These are phyloP conservation scores for Teinopalpus imperialis DNA, from an alignment of 2,888 invertebrate genomes.

Conservation along the genomic window DNA sequence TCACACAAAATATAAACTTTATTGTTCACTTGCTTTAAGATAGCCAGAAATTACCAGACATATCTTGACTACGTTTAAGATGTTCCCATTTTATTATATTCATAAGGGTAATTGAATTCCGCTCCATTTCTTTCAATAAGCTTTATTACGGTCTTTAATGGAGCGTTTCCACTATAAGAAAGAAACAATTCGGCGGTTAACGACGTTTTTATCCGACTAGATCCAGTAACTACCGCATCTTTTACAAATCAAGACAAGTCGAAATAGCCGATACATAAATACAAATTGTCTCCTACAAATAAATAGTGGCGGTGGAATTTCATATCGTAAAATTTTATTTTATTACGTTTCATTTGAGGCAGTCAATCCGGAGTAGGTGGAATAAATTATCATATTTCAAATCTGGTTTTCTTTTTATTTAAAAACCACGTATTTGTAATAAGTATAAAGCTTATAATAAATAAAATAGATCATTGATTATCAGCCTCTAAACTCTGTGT, in stretches of 20 bases:
- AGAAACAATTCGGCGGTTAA: slow-evolving; percentile 12
- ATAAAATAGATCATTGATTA: no score
- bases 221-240: slow-evolving; percentile 21
- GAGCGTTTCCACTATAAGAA: slow-evolving; percentile 10
- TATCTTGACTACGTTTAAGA: no score
- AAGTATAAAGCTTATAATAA: no score
- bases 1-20: no score
- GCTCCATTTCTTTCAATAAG: slow-evolving; percentile 11
- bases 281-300: slow-evolving; percentile 9
- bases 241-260: slow-evolving; percentile 24
- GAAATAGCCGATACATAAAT: slow-evolving; percentile 9
- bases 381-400: slow-evolving; percentile 6
- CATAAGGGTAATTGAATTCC: slow-evolving; percentile 16
- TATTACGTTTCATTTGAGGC: neutral
- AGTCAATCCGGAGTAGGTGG: neutral
- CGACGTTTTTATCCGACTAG: slow-evolving; percentile 19
- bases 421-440: no score
- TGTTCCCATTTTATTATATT: slow-evolving; percentile 16
- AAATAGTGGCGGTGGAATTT: neutral
- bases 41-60: no score
- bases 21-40: no score
- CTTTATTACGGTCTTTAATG: slow-evolving; percentile 24
- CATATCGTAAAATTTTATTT: slow-evolving; percentile 6
- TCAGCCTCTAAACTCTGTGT: no score
- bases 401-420: no score